Evolutionary conservation across 92 coral and sea anemone species (phyloP).

Genomic region (Parazoanthus atlanticus): DNA sequence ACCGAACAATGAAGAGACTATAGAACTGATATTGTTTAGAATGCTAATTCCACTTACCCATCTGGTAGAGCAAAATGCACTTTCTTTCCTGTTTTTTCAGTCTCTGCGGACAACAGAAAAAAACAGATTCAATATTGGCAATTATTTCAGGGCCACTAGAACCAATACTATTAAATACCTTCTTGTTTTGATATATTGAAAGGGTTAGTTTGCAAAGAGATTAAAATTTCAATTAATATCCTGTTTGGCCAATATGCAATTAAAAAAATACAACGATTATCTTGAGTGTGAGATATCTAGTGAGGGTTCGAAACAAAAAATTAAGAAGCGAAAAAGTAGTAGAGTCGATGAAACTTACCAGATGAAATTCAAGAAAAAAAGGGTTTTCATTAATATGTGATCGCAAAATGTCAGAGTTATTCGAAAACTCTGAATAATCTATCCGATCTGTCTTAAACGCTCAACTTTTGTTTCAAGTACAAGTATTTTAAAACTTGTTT

Average conservation of each 20-base stretch:
- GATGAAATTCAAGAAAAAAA: neutral
- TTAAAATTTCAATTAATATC: neutral
- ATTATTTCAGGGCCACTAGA: neutral
- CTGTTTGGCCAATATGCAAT: neutral
- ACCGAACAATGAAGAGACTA: neutral
- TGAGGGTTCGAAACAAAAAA: neutral
- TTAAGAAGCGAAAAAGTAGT: too few relatives aligned
- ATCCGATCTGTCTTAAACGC: too few relatives aligned
- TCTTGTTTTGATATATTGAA: too few relatives aligned
- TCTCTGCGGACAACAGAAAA: slow-evolving; percentile 32
- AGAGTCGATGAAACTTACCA: neutral
- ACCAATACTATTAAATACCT: neutral
- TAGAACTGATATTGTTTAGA: neutral
- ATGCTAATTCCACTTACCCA: slow-evolving; percentile 53
- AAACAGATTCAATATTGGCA: neutral
- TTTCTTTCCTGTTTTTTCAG: slow-evolving; percentile 61
- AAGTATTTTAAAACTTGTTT: neutral
- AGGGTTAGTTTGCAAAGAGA: neutral
- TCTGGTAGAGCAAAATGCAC: slow-evolving; percentile 79
- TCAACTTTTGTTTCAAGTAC: too few relatives aligned
- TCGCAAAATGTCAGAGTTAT: neutral
- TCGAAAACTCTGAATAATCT: neutral
- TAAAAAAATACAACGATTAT: neutral
- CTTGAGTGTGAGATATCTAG: neutral
- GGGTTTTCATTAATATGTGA: neutral